Base-by-base conservation (phyloP, 2,797 vertebrate species). In the Hybognathus amarus region DNA sequence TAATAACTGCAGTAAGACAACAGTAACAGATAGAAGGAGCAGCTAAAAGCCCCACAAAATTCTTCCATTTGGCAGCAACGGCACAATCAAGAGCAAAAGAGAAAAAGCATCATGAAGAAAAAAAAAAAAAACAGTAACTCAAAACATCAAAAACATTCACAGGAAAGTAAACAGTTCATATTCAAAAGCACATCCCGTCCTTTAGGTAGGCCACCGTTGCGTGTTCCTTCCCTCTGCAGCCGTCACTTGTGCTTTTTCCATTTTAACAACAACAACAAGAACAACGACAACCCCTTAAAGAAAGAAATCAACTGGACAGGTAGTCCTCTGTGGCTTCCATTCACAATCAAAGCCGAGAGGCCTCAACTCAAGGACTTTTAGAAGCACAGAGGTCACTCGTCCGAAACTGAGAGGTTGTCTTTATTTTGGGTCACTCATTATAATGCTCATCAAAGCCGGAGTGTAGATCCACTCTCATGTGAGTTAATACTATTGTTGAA, bases 231-330 rank as follows among this genome's bases (percentile, higher is more conserved):
- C 89, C 22, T 68, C 67, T 87, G 70, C 85, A 89, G 88, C 84
- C 84, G 47, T 87, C 74, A 88, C 83, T 91, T 93, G 90, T 92
- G 91, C 88, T 93, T 88, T 78, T 71, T 52, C 27, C 79, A 24
- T 69, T 83, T 79, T n/a, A 77, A 77, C 42, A 77, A 45, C 73
- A 69, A 18, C 22, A 42, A 22, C 10, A 73, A 63, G 81, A 86
- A 82, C 40, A 70, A 90, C 90, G 93, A 94, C 94, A 47, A 47
- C 94, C 94, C 94, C 87, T 89, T 94, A 93, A 94, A 95, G 91
- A 94, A 96, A 95, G 90, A 95, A 95, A 94, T 91, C 93, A 95
- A 94, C 80, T 89, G 94, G 93, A 93, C 87, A 85, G 89, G 91
- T 89, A 91, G 91, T 91, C 93, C 92, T 83, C 93, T 93, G 93